Percentiles rank a stretch among this genome's conserved stretches.
Evolutionary conservation across 2,888 invertebrate genomes (phyloP).

Genomic region (Eupithecia insigniata): DNA sequence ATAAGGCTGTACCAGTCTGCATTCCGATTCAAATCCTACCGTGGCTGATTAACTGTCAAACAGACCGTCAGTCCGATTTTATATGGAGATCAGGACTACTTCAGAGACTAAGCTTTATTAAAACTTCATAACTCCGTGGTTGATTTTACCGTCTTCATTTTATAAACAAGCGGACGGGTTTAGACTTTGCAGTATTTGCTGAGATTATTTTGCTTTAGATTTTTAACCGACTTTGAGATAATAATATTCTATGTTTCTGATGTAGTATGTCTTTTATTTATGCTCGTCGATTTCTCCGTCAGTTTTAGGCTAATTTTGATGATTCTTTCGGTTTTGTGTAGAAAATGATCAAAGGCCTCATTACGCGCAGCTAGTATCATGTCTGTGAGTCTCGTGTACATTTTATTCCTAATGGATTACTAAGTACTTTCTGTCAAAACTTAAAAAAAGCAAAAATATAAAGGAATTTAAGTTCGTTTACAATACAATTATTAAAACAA

Average conservation of each 20-base stretch:
- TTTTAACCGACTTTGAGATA: background rate
- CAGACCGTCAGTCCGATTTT: constrained; percentile 37
- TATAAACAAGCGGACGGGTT: constrained; percentile 8
- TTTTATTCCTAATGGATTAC: too few relatives aligned
- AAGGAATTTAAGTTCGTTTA: too few relatives aligned
- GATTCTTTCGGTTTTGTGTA: too few relatives aligned
- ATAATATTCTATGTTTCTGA: background rate
- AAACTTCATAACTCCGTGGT: constrained; percentile 24
- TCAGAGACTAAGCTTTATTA: constrained; percentile 46
- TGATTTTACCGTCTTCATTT: constrained; percentile 1
- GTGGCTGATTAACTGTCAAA: constrained; percentile 55
- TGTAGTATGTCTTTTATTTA: background rate
- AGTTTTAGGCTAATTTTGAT: too few relatives aligned
- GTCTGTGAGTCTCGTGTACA: too few relatives aligned
- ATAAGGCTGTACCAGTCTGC: constrained; percentile 10
- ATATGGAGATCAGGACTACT: constrained; percentile 34
- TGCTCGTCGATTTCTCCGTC: too few relatives aligned
- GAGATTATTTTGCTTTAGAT: background rate
- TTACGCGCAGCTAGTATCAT: too few relatives aligned
- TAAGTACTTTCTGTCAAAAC: too few relatives aligned
- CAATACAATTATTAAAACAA: too few relatives aligned
- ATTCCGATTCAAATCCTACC: constrained; percentile 33
- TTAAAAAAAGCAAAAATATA: too few relatives aligned
- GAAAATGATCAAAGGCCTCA: too few relatives aligned
- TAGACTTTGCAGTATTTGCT: background rate